Evolutionary conservation across 2,113 vertebrate species (phyloP), one percentile per base, ranked within the genome.

Genomic region (Laterallus jamaicensis): DNA sequence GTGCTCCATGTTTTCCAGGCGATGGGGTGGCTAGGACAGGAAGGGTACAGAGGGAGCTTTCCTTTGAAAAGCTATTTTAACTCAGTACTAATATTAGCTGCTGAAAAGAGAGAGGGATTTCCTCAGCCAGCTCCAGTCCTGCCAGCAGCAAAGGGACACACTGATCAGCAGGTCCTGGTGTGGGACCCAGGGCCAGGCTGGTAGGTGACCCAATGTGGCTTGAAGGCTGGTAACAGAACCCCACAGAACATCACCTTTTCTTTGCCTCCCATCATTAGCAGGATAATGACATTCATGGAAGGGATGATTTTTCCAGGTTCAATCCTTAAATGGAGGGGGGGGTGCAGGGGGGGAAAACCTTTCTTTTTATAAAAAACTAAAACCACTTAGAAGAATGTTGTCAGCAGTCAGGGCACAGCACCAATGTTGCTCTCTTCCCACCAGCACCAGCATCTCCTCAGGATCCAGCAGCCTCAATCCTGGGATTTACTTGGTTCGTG

Each of bases 1-100:
- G 14, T 40, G 18, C 20, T 93, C n/a, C 32, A 4, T 17, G 28
- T 50, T 89, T 86, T 76, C 58, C 50, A 54, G 28, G 63, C 29
- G 40, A 49, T 44, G 8, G 5, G 4, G 17, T 49, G 18, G 20
- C 52, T 47, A 28, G 37, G 40, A 67, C 7, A 8, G 42, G 13
- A 21, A 28, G 15, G 18, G 28, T 42, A 40, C 24, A 83, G 71
- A 67, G 15, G 17, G 24, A 91, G 8, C 10, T 39, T 93, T 82
- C 50, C 54, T 79, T 54, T 83, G 31, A 67, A 42, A 55, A 39
- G 29, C 16, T 56, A 0, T 32, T 88, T 90, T 77, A 90, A 81
- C 42, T 3, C 0, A 0, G 22, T 60, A 6, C 67, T 64, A 12
- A 11, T 35, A 37, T 49, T 22, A 52, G 17, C 2, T 1, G 28